Conservation (phyloP, 2,888 invertebrate genomes). For the Slavum lentiscoides region DNA sequence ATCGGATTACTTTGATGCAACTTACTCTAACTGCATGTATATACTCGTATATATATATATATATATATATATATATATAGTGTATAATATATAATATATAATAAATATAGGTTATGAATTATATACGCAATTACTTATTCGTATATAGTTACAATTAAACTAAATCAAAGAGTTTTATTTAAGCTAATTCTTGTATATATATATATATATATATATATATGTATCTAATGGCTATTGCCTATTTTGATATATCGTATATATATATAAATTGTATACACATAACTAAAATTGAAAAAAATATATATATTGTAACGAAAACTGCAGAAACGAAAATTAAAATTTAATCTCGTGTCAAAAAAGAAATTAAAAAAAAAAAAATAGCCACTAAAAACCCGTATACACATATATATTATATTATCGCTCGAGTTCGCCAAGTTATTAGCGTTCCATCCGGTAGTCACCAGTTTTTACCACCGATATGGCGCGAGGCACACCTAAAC, state of each 20-base stretch:
- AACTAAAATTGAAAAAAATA: too few relatives aligned
- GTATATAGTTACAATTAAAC: too few relatives aligned
- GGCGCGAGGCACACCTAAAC: constrained; percentile 28
- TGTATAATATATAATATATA: too few relatives aligned
- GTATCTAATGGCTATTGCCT: background rate
- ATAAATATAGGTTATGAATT: too few relatives aligned
- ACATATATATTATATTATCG: constrained; percentile 4
- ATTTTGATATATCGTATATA: background rate
- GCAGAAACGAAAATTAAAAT: constrained; percentile 10
- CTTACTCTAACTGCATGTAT: background rate
- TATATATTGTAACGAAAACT: background rate
- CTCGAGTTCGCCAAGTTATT: constrained; percentile 37
- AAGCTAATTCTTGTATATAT: background rate
- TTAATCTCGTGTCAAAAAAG: background rate
- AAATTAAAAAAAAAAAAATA: background rate
- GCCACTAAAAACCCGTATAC: background rate
- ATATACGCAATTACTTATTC: too few relatives aligned
- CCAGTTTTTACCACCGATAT: background rate
- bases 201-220: background rate
- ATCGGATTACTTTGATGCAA: background rate
- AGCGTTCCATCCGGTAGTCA: constrained; percentile 31
- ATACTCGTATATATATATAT: too few relatives aligned
- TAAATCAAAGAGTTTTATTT: background rate
- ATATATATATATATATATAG: constrained; percentile 3
- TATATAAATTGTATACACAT: background rate